Evolutionary conservation across 2,113 vertebrate genomes (phyloP).

Genomic region (Mustela lutreola): DNA sequence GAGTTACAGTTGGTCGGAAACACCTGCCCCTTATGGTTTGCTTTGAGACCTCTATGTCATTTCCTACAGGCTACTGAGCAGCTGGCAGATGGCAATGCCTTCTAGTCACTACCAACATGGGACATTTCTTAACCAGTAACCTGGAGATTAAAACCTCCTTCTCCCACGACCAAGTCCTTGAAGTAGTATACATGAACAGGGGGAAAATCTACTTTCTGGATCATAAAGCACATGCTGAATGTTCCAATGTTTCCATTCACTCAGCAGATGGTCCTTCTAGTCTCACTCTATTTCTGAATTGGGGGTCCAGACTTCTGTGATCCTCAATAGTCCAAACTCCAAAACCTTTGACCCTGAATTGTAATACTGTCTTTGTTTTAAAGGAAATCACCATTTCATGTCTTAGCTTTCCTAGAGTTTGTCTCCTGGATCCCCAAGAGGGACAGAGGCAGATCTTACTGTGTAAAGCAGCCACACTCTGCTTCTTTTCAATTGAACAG

Average conservation of each 20-base stretch:
- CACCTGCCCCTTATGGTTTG: neutral
- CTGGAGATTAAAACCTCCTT: constrained; percentile 8
- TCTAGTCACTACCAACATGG: neutral
- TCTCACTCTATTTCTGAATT: neutral
- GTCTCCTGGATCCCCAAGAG: neutral
- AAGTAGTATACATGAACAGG: neutral
- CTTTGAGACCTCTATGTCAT: neutral
- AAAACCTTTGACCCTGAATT: neutral
- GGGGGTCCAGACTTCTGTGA: neutral
- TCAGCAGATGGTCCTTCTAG: neutral
- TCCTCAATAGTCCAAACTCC: neutral
- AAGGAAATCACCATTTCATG: neutral
- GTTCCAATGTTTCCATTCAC: neutral
- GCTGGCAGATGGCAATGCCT: constrained; percentile 29
- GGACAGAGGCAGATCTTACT: fast-evolving
- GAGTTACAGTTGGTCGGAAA: neutral
- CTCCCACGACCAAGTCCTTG: neutral
- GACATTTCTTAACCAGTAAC: neutral
- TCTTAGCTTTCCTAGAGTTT: neutral
- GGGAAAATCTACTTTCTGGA: neutral
- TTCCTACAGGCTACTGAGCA: neutral
- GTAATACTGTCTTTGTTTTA: neutral
- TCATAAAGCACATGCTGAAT: neutral
- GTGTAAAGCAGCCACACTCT: neutral
- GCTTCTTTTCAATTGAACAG: neutral